Evolutionary conservation across 2,888 invertebrate species (phyloP).

Genomic region (Perizoma affinitatum): DNA sequence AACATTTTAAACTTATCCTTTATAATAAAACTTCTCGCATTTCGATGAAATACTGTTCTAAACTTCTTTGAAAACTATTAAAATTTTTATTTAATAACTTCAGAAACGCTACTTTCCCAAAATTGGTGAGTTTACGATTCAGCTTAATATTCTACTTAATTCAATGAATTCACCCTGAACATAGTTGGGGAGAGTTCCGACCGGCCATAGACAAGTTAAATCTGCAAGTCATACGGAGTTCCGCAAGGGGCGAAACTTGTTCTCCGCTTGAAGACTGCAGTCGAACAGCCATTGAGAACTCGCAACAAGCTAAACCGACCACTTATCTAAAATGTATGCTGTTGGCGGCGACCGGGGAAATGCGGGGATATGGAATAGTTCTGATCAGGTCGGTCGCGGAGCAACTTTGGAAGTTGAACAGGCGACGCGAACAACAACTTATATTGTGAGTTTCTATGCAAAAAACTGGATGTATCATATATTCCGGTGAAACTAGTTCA

Average conservation of each 20-base stretch:
- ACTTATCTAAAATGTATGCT: slow-evolving; percentile 19
- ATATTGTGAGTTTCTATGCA: not conserved
- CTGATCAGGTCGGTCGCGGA: not conserved
- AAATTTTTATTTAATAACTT: too few relatives aligned
- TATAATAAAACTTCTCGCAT: too few relatives aligned
- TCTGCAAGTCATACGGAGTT: slow-evolving; percentile 8
- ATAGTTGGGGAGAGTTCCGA: not conserved
- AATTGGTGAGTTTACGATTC: not conserved
- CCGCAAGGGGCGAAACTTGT: slow-evolving; percentile 16
- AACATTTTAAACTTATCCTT: too few relatives aligned
- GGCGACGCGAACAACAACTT: not conserved
- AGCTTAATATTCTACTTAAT: slow-evolving; percentile 1
- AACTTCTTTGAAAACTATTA: too few relatives aligned
- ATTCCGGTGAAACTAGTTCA: too few relatives aligned
- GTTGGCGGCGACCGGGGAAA: slow-evolving; percentile 6
- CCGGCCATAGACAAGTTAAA: slow-evolving; percentile 9
- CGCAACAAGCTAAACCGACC: slow-evolving; percentile 22
- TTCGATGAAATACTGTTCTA: too few relatives aligned
- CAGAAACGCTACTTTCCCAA: too few relatives aligned
- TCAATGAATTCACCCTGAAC: not conserved
- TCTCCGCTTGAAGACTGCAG: slow-evolving; percentile 6
- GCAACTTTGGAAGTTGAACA: slow-evolving; percentile 1
- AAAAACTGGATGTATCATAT: too few relatives aligned
- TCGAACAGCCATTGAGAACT: slow-evolving; percentile 19
- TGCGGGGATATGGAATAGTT: slow-evolving; percentile 8